Evolutionary conservation across 2,113 vertebrate species (phyloP), one percentile per base, ranked within the genome.

Genomic region (Leuciscus idus): DNA sequence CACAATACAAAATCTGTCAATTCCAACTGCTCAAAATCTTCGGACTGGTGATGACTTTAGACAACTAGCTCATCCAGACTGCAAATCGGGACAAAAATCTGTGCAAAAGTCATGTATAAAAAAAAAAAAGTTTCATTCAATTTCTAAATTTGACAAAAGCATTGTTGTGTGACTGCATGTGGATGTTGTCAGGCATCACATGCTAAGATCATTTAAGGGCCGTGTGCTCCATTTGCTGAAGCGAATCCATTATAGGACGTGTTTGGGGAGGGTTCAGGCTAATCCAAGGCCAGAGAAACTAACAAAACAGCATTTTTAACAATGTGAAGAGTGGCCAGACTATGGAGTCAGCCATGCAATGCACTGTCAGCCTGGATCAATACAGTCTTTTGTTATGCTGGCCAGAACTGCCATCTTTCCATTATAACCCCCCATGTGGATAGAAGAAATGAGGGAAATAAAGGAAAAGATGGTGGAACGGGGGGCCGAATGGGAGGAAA

Each of bases 301-400:
- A 82, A 52, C 64, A 19, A 36, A 59, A 59, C 52, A 43, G 50
- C 7, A 23, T 19, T 75, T 77, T 84, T 26, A 82, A 70, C 33
- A 78, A 68, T 78, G 30, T 48, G 21, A 30, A 33, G 33, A 68
- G 77, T 3, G 55, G 57, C 15, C 52, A 50, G 83, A 68, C 86
- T 28, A 46, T 64, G 36, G 64, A 84, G 26, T 84, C 48, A 78
- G 50, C 61, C 74, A 70, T 76, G 3, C 36, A 36, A 30, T 79
- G 66, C 80, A 84, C 64, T 66, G 78, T 87, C 81, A 81, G 68
- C 39, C 23, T 62, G 52, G 61, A 88, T 89, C 87, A 89, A 90
- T 87, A 75, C 66, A 30, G 75, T 12, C 76, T 75, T 89, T 89
- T 87, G 75, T 87, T 87, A 66, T 73, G 66, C 57, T n/a, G 57